phyloP scores from a whole-genome alignment of 2,888 invertebrate genomes.

The Caenorhabditis zanzibari region DNA sequence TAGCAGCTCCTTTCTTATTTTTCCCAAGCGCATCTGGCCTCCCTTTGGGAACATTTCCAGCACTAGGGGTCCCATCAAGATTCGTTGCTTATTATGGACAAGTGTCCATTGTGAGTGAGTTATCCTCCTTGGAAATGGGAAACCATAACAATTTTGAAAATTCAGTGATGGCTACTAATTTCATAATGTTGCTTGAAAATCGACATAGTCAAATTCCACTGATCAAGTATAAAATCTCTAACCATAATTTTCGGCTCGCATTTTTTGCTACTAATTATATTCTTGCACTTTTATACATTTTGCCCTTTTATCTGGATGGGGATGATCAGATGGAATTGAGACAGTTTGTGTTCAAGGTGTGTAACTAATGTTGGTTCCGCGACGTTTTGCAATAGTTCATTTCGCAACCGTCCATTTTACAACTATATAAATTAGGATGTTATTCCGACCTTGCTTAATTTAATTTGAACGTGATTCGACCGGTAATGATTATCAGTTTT shows the following conservation, averaged over 20 bases:
- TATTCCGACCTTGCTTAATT: too few relatives aligned
- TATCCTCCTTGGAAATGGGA: neutral
- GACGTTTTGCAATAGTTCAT: too few relatives aligned
- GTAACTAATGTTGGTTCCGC: too few relatives aligned
- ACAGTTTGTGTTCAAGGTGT: neutral
- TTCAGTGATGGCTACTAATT: neutral
- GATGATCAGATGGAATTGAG: conserved; percentile 1
- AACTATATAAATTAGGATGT: too few relatives aligned
- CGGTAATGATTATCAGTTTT: too few relatives aligned
- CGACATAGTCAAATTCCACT: conserved; percentile 15
- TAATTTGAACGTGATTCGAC: too few relatives aligned
- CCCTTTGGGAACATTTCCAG: neutral
- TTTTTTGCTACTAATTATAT: conserved; percentile 4
- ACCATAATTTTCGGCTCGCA: neutral
- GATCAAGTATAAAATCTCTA: conserved; percentile 6
- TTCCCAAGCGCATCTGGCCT: conserved; percentile 36
- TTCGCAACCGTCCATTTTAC: too few relatives aligned
- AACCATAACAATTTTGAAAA: too few relatives aligned
- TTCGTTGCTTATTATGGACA: conserved; percentile 41
- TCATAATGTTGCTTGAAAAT: conserved; percentile 8
- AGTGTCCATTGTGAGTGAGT: conserved; percentile 43
- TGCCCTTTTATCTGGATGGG: conserved; percentile 10
- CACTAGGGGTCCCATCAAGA: neutral
- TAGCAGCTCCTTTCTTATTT: conserved; percentile 6
- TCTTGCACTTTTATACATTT: neutral